phyloP scores from a whole-genome alignment of 2,797 vertebrate species.

The Danio kyathit region DNA sequence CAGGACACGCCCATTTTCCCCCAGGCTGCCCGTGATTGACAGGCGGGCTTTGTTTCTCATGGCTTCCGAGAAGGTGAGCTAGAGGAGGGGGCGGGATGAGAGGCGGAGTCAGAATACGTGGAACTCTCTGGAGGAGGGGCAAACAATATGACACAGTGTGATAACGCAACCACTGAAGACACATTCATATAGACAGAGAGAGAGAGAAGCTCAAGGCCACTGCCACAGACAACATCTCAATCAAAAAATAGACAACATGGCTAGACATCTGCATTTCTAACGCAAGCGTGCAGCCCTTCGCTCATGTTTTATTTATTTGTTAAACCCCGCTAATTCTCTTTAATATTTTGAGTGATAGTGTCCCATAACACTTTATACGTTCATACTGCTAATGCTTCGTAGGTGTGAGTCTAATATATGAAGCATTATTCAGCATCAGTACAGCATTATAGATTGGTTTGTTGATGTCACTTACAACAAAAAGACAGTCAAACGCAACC shows the following conservation, averaged over 20 bases:
- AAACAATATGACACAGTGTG: constrained; percentile 59
- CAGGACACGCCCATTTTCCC: constrained; percentile 93
- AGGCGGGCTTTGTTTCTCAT: constrained; percentile 99
- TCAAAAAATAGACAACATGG: constrained; percentile 64
- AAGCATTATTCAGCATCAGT: not conserved
- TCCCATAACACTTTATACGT: constrained; percentile 35
- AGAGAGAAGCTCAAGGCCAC: constrained; percentile 55
- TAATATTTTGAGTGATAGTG: not conserved
- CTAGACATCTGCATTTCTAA: constrained; percentile 97
- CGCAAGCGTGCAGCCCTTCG: constrained; percentile 68
- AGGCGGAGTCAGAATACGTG: constrained; percentile 59
- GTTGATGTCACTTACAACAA: constrained; percentile 35
- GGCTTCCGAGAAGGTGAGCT: constrained; percentile 99
- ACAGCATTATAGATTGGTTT: constrained; percentile 51
- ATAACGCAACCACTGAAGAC: constrained; percentile 40
- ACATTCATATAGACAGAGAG: constrained; percentile 55
- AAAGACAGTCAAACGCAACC: constrained; percentile 22
- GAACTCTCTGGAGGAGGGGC: constrained; percentile 46
- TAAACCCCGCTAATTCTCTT: not conserved
- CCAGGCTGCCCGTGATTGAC: constrained; percentile 97
- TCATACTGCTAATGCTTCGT: constrained; percentile 26
- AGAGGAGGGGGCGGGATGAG: constrained; percentile 69
- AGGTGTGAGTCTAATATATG: not conserved
- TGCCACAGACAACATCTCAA: constrained; percentile 72
- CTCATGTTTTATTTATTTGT: not conserved